Base-by-base conservation (phyloP, 2,888 invertebrate species). In the Drosophila borealis region DNA sequence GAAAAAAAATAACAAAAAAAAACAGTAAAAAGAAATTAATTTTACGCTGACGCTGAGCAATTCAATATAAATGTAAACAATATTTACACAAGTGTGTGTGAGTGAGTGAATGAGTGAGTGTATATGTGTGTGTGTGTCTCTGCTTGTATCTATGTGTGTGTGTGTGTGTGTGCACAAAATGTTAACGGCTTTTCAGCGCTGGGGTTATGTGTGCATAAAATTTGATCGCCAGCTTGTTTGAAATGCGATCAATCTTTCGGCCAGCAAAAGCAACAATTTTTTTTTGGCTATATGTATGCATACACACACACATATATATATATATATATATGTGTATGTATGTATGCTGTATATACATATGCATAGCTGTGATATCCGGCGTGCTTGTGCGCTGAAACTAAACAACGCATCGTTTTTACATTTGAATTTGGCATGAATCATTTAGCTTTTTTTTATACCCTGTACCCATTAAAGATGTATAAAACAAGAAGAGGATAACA, bases 351-450 rank as follows among this genome's bases (percentile, higher is more conserved):
- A 10, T 39, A 41, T 60, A n/a, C 61, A 37, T 53, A 37, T 51
- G 33, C 55, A 19, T 53, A 21, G 56, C 8, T 57, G 44, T 72
- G 74, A 45, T 72, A 74, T 77, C 74, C 71, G 74, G 78, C 72
- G 72, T 56, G 46, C 13, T 61, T 51, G 55, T 44, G 49, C 61
- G 48, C 60, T 65, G 70, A 78, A 74, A 75, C 66, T 74, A 74
- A 74, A 74, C 81, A 78, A 78, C 81, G 79, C 80, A 81, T 80
- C 79, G 70, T 70, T 70, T 80, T 75, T 80, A 80, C 79, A 68
- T 81, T 78, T 81, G 81, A 80, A 80, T 68, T 81, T 75, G 21
- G 64, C 75, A 80, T 80, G 80, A 80, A 75, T 80, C 80, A 80
- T 67, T 78, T 74, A 41, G 55, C 68, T 71, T 53, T 17, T 46